Evolutionary conservation across 1,140 invertebrate genomes (phyloP).

Genomic region (Drosophila pallidifrons): DNA sequence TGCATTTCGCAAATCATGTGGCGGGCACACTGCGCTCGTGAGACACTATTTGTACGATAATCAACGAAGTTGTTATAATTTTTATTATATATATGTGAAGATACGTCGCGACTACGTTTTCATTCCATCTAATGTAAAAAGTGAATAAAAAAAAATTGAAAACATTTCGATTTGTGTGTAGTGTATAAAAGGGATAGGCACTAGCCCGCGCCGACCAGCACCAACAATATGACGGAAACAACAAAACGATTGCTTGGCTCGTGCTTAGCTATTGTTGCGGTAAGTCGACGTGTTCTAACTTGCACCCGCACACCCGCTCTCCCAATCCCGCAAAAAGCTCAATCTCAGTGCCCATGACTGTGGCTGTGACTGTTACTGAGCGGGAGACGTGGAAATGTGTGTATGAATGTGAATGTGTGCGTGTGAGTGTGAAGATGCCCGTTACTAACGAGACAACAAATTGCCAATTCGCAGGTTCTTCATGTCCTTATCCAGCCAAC

Average conservation of each 20-base stretch:
- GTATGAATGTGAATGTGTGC: too few species aligned
- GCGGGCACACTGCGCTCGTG: background rate
- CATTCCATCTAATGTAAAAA: conserved; percentile 67
- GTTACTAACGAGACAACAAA: background rate
- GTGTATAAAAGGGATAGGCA: conserved; percentile 33
- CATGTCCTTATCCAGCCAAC: conserved; percentile 58
- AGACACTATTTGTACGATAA: conserved; percentile 26
- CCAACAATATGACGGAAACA: conserved; percentile 56
- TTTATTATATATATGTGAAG: conserved; percentile 34
- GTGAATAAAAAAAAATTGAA: conserved; percentile 45
- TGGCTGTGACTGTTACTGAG: conserved; percentile 4
- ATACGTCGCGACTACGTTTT: conserved; percentile 56
- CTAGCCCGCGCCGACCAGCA: conserved; percentile 31
- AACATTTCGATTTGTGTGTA: conserved; percentile 47
- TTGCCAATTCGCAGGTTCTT: conserved; percentile 50
- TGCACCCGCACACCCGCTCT: conserved; percentile 31
- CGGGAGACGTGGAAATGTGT: conserved; percentile 15
- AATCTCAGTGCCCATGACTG: background rate
- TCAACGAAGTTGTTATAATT: conserved; percentile 33
- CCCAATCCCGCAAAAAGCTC: background rate
- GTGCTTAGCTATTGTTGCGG: conserved; percentile 68
- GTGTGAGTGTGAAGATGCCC: too few species aligned
- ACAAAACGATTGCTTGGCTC: conserved; percentile 63
- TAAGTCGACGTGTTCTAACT: conserved; percentile 73
- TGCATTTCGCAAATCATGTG: background rate